Evolutionary conservation across 35 echinoderm and acorn worm genomes (phyloP), one percentile per base, ranked within the genome.

Genomic region (Amphiura filiformis): DNA sequence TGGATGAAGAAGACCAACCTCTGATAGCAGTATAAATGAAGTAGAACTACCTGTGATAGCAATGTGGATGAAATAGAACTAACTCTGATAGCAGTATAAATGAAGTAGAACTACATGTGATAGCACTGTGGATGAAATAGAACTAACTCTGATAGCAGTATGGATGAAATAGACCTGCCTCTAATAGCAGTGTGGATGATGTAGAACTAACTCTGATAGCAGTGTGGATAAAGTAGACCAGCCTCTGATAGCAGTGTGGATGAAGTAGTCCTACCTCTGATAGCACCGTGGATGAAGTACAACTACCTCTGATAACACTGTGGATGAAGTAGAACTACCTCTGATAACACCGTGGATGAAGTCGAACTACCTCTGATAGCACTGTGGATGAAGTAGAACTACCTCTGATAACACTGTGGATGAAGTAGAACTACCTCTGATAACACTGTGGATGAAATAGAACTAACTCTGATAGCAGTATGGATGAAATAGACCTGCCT

Each of bases 401-500:
- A 70, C 61, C 9, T 70, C 26, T 11, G 61, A 18, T 70, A 30
- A 70, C 61, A 70, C 9, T 30, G 61, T 70, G 26, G 28, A 70
- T 70, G 61, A 70, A 70, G 61, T 26, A 70, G 61, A 70, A 15
- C 61, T 70, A 70, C 61, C 28, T 70, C 61, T 70, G 61, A 70
- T 70, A 70, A 23, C 26, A 70, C 61, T n/a, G 26, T 70, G 61
- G 61, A 70, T 70, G 61, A 70, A n/a, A 30, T 70, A 70, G 61
- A 70, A 15, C 61, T 70, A 70, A 5, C 41, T 70, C 61, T 70
- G 61, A 70, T 30, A 70, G 61, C 61, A 70, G 7, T n/a, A 30
- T 70, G 28, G 61, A 30, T 30, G 61, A 70, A 70, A 23, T 26
- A n/a, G 61, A 15, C 4, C 26, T 70, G 2, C 61, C 61, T 30